A percentile compares a stretch with the other conserved stretches of the same genome.
Evolutionary conservation across 2,888 invertebrate genomes (phyloP).

Genomic region (Drosophila dives): DNA sequence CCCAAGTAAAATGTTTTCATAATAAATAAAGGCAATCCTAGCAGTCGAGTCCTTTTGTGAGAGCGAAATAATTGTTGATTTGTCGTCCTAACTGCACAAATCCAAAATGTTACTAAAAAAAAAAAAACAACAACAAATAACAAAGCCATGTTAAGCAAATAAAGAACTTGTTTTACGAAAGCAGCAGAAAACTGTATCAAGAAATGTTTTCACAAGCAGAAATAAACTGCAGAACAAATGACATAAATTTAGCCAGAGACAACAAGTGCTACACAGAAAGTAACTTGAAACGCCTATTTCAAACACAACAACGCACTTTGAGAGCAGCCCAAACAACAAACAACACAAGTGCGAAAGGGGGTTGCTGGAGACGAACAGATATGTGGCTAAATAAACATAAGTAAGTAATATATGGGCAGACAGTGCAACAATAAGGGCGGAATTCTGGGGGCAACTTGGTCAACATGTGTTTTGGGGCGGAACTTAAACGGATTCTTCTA

Average conservation of each 20-base stretch:
- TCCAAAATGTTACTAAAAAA: conserved; percentile 9
- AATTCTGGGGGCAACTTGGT: conserved; percentile 22
- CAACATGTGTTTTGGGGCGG: conserved; percentile 34
- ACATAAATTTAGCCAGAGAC: conserved; percentile 63
- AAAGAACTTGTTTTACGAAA: conserved; percentile 56
- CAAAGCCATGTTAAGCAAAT: conserved; percentile 69
- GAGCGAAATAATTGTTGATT: conserved; percentile 22
- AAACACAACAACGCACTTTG: conserved; percentile 15
- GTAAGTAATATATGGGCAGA: conserved; percentile 59
- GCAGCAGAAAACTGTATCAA: conserved; percentile 21
- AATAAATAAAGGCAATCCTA: conserved; percentile 36
- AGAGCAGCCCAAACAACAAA: conserved; percentile 29
- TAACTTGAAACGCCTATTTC: conserved; percentile 62
- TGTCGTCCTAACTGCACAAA: conserved; percentile 54
- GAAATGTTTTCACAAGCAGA: conserved; percentile 26
- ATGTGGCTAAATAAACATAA: conserved; percentile 60
- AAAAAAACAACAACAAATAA: conserved; percentile 25
- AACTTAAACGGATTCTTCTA: conserved; percentile 1
- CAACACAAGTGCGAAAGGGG: conserved; percentile 19
- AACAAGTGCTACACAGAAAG: conserved; percentile 63
- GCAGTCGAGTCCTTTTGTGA: conserved; percentile 1
- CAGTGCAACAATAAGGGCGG: conserved; percentile 28
- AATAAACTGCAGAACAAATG: conserved; percentile 62
- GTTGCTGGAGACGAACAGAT: conserved; percentile 18
- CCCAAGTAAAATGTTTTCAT: conserved; percentile 7